These are phyloP conservation scores for Cryptoblepharus egeriae DNA, from an alignment of 2,797 vertebrate genomes.

Conservation along the genomic window DNA sequence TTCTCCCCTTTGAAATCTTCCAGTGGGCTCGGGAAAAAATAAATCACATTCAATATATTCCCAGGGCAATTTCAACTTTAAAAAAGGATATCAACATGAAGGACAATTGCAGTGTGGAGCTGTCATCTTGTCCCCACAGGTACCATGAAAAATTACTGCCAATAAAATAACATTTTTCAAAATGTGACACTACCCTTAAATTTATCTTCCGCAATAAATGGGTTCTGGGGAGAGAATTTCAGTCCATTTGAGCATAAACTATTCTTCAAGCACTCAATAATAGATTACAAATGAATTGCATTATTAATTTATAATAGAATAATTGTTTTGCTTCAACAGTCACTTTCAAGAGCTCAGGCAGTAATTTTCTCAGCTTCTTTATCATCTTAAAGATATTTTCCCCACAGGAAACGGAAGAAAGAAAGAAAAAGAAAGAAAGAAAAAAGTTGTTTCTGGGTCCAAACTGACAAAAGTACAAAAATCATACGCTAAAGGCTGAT, in stretches of 20 bases:
- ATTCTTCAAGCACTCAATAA: conserved; percentile 91
- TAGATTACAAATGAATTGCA: conserved; percentile 89
- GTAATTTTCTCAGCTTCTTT: conserved; percentile 67
- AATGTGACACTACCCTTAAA: conserved; percentile 92
- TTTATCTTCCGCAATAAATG: conserved; percentile 91
- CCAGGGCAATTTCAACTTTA: conserved; percentile 84
- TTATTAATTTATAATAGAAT: conserved; percentile 94
- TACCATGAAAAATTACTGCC: conserved; percentile 93
- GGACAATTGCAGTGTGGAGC: conserved; percentile 92
- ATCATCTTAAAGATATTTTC: conserved; percentile 58
- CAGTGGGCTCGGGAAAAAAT: conserved; percentile 89
- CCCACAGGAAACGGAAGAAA: conserved; percentile 26
- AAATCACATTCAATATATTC: conserved; percentile 95
- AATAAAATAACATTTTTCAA: conserved; percentile 99
- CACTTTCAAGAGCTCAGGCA: conserved; percentile 73
- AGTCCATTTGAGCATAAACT: conserved; percentile 89
- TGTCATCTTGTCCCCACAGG: conserved; percentile 91
- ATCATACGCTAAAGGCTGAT: conserved; percentile 23
- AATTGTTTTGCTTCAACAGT: conserved; percentile 87
- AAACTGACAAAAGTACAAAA: conserved; percentile 34
- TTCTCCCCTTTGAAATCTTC: conserved; percentile 88
- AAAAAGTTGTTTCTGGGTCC: background rate
- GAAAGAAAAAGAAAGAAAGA: background rate
- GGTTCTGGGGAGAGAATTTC: conserved; percentile 87
- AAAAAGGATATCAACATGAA: conserved; percentile 92